Evolutionary conservation across 1,140 invertebrate species (phyloP).

Genomic region (Mamestra configurata): DNA sequence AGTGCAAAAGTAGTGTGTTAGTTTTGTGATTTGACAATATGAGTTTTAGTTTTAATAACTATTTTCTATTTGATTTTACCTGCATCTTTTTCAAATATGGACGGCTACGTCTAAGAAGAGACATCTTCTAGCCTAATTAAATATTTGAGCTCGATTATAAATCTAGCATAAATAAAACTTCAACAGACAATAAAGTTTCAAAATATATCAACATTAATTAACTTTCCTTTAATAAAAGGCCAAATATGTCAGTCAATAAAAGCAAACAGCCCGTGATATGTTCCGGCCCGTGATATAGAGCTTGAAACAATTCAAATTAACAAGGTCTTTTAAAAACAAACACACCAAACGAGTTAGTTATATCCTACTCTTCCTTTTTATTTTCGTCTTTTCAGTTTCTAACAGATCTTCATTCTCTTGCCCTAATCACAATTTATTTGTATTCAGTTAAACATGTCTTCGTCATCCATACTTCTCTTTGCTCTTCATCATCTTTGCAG

Average conservation of each 20-base stretch:
- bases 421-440: too few relatives aligned
- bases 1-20: not conserved
- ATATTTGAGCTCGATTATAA: not conserved
- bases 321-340: constrained; percentile 7
- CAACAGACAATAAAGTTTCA: not conserved
- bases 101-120: too few relatives aligned
- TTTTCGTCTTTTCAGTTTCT: too few relatives aligned
- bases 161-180: not conserved
- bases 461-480: too few relatives aligned
- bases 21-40: not conserved
- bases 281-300: not conserved
- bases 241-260: constrained; percentile 1
- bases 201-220: not conserved
- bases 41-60: not conserved
- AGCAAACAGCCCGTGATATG: constrained; percentile 5
- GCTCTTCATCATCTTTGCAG: too few relatives aligned
- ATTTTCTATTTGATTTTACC: not conserved
- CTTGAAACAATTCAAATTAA: not conserved
- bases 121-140: too few relatives aligned
- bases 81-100: not conserved
- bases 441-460: too few relatives aligned
- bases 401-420: too few relatives aligned
- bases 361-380: too few relatives aligned
- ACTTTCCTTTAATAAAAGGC: not conserved
- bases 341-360: not conserved